Conservation (phyloP, 2,113 vertebrate genomes). For the Gavialis gangeticus region DNA sequence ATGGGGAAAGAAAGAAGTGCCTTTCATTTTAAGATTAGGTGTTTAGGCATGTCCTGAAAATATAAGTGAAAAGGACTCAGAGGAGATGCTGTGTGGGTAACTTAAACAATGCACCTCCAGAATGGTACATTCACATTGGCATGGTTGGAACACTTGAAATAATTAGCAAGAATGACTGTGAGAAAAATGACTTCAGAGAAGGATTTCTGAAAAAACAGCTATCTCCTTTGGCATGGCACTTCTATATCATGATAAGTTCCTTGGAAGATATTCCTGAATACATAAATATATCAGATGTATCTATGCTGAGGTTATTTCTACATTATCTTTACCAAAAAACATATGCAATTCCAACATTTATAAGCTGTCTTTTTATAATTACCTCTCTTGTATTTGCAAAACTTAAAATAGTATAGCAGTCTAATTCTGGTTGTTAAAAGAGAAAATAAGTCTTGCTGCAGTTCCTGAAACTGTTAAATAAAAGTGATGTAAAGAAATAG, state of each 20-base stretch:
- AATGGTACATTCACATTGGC: neutral
- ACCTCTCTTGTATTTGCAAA: neutral
- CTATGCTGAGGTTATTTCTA: neutral
- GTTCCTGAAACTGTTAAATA: neutral
- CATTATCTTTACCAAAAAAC: neutral
- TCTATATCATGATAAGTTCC: neutral
- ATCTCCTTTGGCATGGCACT: no score
- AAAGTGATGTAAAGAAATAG: neutral
- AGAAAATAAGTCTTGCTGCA: neutral
- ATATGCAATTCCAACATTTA: neutral
- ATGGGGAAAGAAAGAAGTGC: neutral
- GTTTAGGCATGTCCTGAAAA: neutral
- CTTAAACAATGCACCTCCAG: neutral
- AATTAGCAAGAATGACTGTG: neutral
- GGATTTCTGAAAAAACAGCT: neutral
- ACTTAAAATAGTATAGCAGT: neutral
- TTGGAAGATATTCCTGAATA: neutral
- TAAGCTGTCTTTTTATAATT: neutral
- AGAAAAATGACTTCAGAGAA: neutral
- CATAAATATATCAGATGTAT: neutral
- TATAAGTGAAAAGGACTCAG: neutral
- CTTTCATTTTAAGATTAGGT: neutral
- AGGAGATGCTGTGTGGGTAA: neutral
- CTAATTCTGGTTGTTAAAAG: neutral
- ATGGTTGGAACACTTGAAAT: neutral